Conservation (phyloP, 2,888 invertebrate species). For the Xestobium rufovillosum region DNA sequence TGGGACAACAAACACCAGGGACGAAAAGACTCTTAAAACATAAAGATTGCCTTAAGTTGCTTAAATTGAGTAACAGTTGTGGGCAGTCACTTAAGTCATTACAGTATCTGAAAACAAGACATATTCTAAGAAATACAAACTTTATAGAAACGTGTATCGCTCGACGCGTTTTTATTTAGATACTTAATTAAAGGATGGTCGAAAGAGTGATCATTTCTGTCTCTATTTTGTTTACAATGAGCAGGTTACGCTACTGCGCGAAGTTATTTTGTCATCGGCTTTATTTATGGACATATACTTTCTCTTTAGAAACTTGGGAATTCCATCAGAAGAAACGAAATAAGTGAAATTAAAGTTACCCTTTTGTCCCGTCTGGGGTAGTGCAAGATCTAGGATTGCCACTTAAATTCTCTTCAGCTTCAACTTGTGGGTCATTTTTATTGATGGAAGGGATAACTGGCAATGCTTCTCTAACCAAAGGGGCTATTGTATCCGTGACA, state of each 20-base stretch:
- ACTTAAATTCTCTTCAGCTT: conserved; percentile 40
- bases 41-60: conserved; percentile 74
- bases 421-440: conserved; percentile 24
- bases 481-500: conserved; percentile 73
- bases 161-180: not conserved
- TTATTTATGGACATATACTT: too few relatives aligned
- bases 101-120: conserved; percentile 50
- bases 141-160: not conserved
- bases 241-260: too few relatives aligned
- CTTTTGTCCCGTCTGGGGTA: conserved; percentile 72
- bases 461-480: conserved; percentile 52
- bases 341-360: conserved; percentile 39
- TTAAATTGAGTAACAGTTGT: conserved; percentile 70
- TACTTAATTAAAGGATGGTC: too few relatives aligned
- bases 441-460: conserved; percentile 27
- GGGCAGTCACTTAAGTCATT: conserved; percentile 86
- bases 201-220: too few relatives aligned
- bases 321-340: too few relatives aligned
- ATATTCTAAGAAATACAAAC: not conserved
- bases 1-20: conserved; percentile 87
- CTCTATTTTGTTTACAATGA: too few relatives aligned
- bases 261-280: too few relatives aligned
- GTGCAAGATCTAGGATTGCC: conserved; percentile 61
- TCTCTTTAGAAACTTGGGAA: too few relatives aligned
- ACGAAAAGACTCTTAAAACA: conserved; percentile 88